Percentiles rank a stretch among this genome's conserved stretches.
Evolutionary conservation across 1,140 invertebrate species (phyloP).

Genomic region (Drosophila lowei): DNA sequence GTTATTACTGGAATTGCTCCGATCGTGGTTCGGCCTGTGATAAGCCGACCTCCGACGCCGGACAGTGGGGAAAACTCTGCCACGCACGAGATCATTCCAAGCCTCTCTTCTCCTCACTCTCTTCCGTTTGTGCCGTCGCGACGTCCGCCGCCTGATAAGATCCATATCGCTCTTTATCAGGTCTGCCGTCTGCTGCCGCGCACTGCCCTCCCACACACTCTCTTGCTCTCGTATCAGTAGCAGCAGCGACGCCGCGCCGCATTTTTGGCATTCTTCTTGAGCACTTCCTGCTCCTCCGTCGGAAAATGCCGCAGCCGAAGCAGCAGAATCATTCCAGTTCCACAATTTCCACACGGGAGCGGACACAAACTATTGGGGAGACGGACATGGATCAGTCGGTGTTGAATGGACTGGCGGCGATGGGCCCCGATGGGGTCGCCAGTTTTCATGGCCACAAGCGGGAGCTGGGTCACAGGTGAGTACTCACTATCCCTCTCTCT

Average conservation of each 20-base stretch:
- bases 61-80: conserved; percentile 15
- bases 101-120: conserved; percentile 3
- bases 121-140: conserved; percentile 6
- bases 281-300: conserved; percentile 17
- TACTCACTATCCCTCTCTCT: background rate
- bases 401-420: conserved; percentile 59
- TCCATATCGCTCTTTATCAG: conserved; percentile 24
- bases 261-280: conserved; percentile 56
- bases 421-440: conserved; percentile 26
- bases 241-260: conserved; percentile 50
- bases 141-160: conserved; percentile 57
- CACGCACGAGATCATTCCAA: conserved; percentile 63
- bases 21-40: conserved; percentile 15
- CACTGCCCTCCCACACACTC: conserved; percentile 4
- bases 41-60: conserved; percentile 21
- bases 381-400: conserved; percentile 76
- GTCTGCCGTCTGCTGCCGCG: conserved; percentile 7
- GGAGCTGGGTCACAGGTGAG: conserved; percentile 77
- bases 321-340: conserved; percentile 41
- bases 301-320: conserved; percentile 55
- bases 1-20: background rate
- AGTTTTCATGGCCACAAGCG: conserved; percentile 72
- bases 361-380: conserved; percentile 69
- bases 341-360: conserved; percentile 33
- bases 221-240: conserved; percentile 4